Evolutionary conservation across 2,113 vertebrate species (phyloP).

Genomic region (Hucho hucho): DNA sequence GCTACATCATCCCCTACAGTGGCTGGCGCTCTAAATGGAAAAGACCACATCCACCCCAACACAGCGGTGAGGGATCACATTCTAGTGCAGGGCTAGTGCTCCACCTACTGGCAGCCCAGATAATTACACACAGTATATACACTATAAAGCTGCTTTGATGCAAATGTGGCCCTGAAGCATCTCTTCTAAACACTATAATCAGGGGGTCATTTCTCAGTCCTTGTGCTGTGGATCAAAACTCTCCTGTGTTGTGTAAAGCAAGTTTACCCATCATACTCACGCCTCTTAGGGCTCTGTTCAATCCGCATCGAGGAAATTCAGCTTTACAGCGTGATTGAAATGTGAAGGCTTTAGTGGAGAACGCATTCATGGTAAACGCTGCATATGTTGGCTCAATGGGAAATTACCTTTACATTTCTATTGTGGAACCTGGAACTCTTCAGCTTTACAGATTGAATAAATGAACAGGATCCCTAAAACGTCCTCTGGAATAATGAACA

Average conservation of each 20-base stretch:
- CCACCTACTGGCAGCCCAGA: conserved; percentile 66
- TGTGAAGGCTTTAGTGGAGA: too few relatives aligned
- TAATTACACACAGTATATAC: conserved; percentile 25
- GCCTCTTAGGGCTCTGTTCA: too few relatives aligned
- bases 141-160: conserved; percentile 12
- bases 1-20: background rate
- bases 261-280: conserved; percentile 9
- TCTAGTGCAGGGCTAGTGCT: conserved; percentile 63
- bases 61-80: conserved; percentile 10
- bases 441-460: conserved; percentile 3
- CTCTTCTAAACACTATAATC: conserved; percentile 37
- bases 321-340: too few relatives aligned
- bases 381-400: too few relatives aligned
- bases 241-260: conserved; percentile 33
- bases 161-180: conserved; percentile 19
- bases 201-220: conserved; percentile 33
- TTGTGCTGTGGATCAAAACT: conserved; percentile 35
- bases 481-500: too few relatives aligned
- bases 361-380: too few relatives aligned
- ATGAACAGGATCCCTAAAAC: conserved; percentile 6
- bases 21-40: conserved; percentile 9
- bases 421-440: too few relatives aligned
- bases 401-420: too few relatives aligned
- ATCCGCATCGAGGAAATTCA: too few relatives aligned
- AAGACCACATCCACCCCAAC: background rate